Base-by-base conservation (phyloP, 1,140 invertebrate genomes). In the Protaetia brevitarsis region DNA sequence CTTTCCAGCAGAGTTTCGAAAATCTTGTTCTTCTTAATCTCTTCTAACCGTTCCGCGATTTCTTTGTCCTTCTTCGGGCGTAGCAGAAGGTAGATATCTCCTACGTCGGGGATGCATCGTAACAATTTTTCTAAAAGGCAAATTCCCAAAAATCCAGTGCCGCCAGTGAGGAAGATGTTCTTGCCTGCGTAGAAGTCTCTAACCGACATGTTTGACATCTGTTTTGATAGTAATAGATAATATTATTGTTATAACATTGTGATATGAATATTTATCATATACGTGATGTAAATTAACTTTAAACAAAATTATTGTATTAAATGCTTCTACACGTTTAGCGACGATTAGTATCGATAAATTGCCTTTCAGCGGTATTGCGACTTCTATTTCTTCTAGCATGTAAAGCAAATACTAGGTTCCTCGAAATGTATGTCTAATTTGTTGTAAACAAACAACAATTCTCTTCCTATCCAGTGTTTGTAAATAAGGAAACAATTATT, bases 121-220 rank as follows among this genome's bases (percentile, higher is more conserved):
- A 97, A 77, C 10, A 97, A 80, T 79, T 96, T 97, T 77, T 97
- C 94, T 0, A 97, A 85, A 6, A 97, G 82, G 64, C 91, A 90
- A 72, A 94, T 86, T n/a, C 92, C 93, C 64, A 95, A 83, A 74
- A 94, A 95, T 64, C 86, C 93, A 2, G 84, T 93, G 71, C 90
- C 90, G 2, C 93, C 87, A 13, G 88, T 90, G 41, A 90, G 85
- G 69, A 94, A 91, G 11, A 90, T 81, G 74, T 84, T 86, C 72
- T 87, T 86, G 2, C 83, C 82, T 29, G 72, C 70, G 72, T 87
- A 89, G 75, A 87, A 88, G 26, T 81, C 76, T 66, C 60, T 59
- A 8, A 76, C 58, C 10, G 28, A 21, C 27, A 63, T 63, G 8
- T 34, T 13, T 6, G 26, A 19, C 62, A 59, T 59, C 29, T 59